Evolutionary conservation across 2,888 invertebrate genomes (phyloP).

Genomic region (Schizaphis graminum): DNA sequence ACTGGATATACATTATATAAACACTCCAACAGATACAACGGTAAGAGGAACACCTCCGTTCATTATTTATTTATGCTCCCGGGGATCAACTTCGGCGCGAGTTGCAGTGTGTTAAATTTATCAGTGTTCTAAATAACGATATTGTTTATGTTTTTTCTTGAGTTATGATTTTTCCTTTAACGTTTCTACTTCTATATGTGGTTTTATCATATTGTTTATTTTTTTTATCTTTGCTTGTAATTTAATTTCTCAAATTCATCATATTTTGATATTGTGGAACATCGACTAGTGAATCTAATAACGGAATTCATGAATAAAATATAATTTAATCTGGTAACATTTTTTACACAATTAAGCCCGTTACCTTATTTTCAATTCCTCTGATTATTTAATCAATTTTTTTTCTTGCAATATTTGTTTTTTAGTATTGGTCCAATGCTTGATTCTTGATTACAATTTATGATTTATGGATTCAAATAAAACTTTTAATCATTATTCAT

Average conservation of each 20-base stretch:
- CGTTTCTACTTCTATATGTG: background rate
- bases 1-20: background rate
- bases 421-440: background rate
- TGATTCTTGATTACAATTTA: background rate
- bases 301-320: constrained; percentile 1
- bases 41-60: background rate
- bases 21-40: background rate
- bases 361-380: background rate
- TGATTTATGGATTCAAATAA: background rate
- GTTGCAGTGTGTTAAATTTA: background rate
- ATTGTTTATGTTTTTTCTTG: constrained; percentile 10
- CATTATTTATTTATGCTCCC: constrained; percentile 29
- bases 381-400: background rate
- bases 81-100: background rate
- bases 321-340: constrained; percentile 1
- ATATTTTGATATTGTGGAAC: background rate
- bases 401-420: background rate
- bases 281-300: background rate
- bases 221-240: background rate
- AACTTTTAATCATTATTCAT: background rate
- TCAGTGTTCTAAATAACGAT: background rate
- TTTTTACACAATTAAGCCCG: background rate
- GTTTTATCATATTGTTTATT: background rate
- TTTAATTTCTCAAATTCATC: background rate
- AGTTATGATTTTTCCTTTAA: background rate